Conservation (phyloP, 2,113 vertebrate genomes). For the Chaetorhynchus papuensis region DNA sequence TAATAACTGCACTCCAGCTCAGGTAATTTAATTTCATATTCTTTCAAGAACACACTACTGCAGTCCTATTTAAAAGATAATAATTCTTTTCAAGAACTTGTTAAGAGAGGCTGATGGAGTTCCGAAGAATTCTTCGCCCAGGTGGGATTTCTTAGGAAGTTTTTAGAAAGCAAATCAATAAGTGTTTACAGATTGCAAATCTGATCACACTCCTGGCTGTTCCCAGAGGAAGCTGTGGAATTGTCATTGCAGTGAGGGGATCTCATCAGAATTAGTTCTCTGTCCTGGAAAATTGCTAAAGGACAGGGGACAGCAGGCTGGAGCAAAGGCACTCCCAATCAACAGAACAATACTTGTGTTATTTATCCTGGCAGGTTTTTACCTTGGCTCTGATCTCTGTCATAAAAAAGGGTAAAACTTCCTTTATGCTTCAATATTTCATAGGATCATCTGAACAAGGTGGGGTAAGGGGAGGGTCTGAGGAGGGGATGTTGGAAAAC, state of each 20-base stretch:
- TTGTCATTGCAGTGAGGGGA: not conserved
- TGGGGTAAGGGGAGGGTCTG: not conserved
- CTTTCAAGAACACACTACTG: not conserved
- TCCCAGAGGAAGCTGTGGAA: not conserved
- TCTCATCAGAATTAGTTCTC: not conserved
- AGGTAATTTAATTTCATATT: conserved; percentile 3
- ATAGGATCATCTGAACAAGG: not conserved
- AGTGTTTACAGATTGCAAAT: conserved; percentile 14
- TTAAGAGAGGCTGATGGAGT: not conserved
- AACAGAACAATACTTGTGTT: not conserved
- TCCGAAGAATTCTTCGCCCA: not conserved
- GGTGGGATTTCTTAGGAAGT: conserved; percentile 7
- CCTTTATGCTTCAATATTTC: not conserved
- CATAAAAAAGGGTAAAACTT: not conserved
- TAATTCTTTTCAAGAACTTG: not conserved
- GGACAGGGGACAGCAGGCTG: not conserved
- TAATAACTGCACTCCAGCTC: not conserved
- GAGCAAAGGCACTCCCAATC: not conserved
- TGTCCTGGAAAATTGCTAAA: not conserved
- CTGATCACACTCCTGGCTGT: not conserved
- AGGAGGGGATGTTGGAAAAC: not conserved
- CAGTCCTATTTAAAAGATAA: not conserved
- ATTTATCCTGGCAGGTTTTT: not conserved
- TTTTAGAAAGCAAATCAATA: conserved; percentile 41
- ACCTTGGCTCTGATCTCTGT: not conserved